Evolutionary conservation across 2,888 invertebrate species (phyloP), one percentile per base, ranked within the genome.

Genomic region (Gymnoscelis rufifasciata): DNA sequence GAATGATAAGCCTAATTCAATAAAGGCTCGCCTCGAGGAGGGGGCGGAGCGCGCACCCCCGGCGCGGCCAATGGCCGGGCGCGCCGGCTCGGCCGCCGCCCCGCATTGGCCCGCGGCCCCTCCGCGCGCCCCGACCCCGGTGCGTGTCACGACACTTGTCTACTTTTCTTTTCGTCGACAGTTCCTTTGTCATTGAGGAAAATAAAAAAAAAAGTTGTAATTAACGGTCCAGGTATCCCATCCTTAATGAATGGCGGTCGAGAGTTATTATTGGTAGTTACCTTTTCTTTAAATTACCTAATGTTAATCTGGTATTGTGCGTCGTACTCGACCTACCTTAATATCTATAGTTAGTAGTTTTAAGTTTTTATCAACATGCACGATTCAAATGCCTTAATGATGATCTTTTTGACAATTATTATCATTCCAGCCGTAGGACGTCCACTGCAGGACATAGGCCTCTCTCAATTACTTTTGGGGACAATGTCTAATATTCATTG

Each of bases 1-100:
- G 86, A 88, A 93, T 93, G 92, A 92, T 93, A 91, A 92, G 91
- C 91, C 91, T 92, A 92, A 93, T 92, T 92, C 92, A 92, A 93
- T 92, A 92, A 92, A 91, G 90, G 83, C 86, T 80, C 78, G 81
- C 80, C 82, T 84, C 83, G 86, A 83, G 88, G 78, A 76, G 70
- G 80, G 80, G 83, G 83, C 82, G 84, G 84, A 74, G 77, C 79
- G 74, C 71, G 71, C 78, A 78, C 81, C 80, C 82, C 83, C 76
- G 61, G 59, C 52, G 73, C 66, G 78, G 68, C 82, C 78, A 80
- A 80, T 81, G 74, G 74, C 61, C 70, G 68, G 61, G 68, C 68
- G 71, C 64, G 63, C 55, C 47, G 62, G 57, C 68, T 64, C 64
- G 57, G 60, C 65, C 65, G 66, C 62, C 67, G 63, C 70, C 66